Conservation (phyloP, 1,140 invertebrate genomes). For the Ectropis grisescens region DNA sequence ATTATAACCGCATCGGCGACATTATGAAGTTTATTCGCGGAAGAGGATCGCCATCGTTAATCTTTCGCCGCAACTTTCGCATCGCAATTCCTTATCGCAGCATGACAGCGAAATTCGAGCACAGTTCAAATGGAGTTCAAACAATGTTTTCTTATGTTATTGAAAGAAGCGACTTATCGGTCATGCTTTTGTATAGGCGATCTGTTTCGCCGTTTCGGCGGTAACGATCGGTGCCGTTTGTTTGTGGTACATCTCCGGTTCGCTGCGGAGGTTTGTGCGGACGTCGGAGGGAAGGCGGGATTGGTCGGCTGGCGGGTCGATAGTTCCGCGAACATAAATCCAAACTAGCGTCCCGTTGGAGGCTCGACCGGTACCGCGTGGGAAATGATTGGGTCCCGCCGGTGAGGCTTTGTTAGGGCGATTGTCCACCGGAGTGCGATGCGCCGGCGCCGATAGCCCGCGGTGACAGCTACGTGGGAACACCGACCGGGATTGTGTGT, state of each 20-base stretch:
- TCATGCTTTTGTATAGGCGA: slow-evolving; percentile 60
- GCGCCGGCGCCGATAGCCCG: slow-evolving; percentile 51
- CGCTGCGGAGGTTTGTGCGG: slow-evolving; percentile 18
- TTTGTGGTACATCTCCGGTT: slow-evolving; percentile 40
- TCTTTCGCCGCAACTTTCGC: too few species aligned
- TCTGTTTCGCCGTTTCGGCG: slow-evolving; percentile 36
- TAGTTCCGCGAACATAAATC: slow-evolving; percentile 40
- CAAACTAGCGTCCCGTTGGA: slow-evolving; percentile 46
- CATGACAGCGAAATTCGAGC: slow-evolving; percentile 41
- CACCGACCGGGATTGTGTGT: slow-evolving; percentile 21
- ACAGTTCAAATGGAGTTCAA: slow-evolving; percentile 55
- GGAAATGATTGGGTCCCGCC: slow-evolving; percentile 58
- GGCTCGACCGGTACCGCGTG: slow-evolving; percentile 63
- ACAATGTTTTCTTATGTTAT: slow-evolving; percentile 61
- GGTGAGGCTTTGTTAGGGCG: slow-evolving; percentile 63
- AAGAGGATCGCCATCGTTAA: too few species aligned
- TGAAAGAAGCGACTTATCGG: slow-evolving; percentile 59
- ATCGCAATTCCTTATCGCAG: slow-evolving; percentile 16
- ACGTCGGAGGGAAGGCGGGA: slow-evolving; percentile 19
- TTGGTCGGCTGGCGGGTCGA: slow-evolving; percentile 27
- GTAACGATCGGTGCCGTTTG: slow-evolving; percentile 16
- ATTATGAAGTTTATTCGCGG: too few species aligned
- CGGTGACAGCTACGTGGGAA: slow-evolving; percentile 64
- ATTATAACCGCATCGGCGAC: too few species aligned
- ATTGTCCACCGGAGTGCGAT: slow-evolving; percentile 59